A percentile compares a stretch with the other conserved stretches of the same genome.
Conservation (phyloP, 2,888 invertebrate genomes). For the Lamproptera curius region DNA sequence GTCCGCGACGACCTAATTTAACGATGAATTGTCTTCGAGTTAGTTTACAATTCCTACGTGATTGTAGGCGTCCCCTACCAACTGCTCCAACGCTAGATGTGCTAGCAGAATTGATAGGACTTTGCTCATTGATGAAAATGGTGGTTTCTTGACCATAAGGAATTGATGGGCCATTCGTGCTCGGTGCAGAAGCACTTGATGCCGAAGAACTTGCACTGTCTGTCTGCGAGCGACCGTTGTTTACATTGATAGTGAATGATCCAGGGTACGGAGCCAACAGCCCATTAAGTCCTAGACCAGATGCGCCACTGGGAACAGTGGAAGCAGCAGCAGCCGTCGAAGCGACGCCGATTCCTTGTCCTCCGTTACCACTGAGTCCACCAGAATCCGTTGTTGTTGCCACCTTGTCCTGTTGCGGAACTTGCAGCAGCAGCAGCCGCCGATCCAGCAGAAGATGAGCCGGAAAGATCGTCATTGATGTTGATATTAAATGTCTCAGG, state of each 20-base stretch:
- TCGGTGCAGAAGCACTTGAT: slow-evolving; percentile 6
- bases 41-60: slow-evolving; percentile 47
- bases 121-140: slow-evolving; percentile 23
- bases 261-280: no score
- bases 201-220: no score
- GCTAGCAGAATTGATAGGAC: slow-evolving; percentile 14
- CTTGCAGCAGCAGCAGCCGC: no score
- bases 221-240: no score
- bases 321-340: not conserved
- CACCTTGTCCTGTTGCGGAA: no score
- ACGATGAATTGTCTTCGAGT: slow-evolving; percentile 47
- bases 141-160: not conserved
- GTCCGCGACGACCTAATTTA: slow-evolving; percentile 43
- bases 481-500: no score
- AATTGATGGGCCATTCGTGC: no score
- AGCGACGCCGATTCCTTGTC: not conserved
- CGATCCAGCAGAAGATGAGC: no score
- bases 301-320: not conserved
- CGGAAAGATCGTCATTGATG: no score
- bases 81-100: slow-evolving; percentile 13
- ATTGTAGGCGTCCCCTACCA: slow-evolving; percentile 34
- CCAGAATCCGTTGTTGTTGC: no score
- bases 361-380: slow-evolving; percentile 3
- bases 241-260: no score
- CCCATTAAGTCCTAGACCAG: no score